These are phyloP conservation scores for Callopanchax toddi DNA, from an alignment of 2,113 vertebrate species.

Conservation along the genomic window DNA sequence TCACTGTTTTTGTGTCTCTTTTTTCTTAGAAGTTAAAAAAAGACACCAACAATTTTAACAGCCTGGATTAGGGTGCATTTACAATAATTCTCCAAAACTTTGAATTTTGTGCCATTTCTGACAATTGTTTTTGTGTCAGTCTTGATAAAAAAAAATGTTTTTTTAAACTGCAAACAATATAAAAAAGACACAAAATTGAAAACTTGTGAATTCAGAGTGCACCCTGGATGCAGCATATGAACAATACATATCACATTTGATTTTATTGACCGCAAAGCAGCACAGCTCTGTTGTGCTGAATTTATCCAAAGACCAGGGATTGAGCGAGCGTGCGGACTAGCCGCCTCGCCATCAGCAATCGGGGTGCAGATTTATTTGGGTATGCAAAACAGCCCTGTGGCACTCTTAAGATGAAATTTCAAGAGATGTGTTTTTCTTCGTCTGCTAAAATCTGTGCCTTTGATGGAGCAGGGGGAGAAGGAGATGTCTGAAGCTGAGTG, in stretches of 20 bases:
- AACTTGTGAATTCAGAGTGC: slow-evolving; percentile 29
- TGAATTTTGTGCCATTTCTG: too few relatives aligned
- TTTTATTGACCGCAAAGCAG: slow-evolving; percentile 55
- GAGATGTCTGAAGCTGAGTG: slow-evolving; percentile 23
- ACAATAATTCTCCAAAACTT: too few relatives aligned
- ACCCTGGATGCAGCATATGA: slow-evolving; percentile 36
- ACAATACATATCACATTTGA: slow-evolving; percentile 57
- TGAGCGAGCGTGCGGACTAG: slow-evolving; percentile 19
- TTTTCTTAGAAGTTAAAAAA: neutral
- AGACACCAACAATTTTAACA: too few relatives aligned
- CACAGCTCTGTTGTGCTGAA: slow-evolving; percentile 47
- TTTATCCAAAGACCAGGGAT: slow-evolving; percentile 36
- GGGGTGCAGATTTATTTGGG: slow-evolving; percentile 44
- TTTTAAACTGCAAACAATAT: too few relatives aligned
- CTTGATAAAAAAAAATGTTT: too few relatives aligned
- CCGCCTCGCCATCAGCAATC: slow-evolving; percentile 18
- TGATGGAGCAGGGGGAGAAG: slow-evolving; percentile 28
- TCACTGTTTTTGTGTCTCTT: neutral
- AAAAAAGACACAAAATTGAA: slow-evolving; percentile 41
- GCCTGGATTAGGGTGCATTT: too few relatives aligned
- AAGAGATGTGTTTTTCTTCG: slow-evolving; percentile 3
- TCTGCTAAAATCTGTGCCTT: slow-evolving; percentile 23
- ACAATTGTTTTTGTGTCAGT: too few relatives aligned
- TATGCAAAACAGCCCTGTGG: slow-evolving; percentile 40
- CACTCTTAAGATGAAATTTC: slow-evolving; percentile 31